A percentile compares a stretch with the other conserved stretches of the same genome.
phyloP scores from a whole-genome alignment of 2,113 vertebrate species.

The Ceuthmochares aereus region DNA sequence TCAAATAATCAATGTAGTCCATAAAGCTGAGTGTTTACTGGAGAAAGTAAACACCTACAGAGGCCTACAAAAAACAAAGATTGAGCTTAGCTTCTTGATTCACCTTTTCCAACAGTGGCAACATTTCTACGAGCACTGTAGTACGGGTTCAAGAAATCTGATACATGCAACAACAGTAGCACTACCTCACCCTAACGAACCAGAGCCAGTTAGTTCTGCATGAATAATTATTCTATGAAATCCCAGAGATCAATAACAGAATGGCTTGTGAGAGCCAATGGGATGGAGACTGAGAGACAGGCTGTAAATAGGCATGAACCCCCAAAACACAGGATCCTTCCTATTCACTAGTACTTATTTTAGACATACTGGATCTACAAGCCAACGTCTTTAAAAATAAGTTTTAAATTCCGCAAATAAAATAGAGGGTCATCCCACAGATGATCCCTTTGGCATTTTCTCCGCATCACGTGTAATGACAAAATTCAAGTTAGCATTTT shows the following conservation, averaged over 20 bases:
- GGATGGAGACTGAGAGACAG: not conserved
- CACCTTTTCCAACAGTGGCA: not conserved
- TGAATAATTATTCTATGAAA: not conserved
- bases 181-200: not conserved
- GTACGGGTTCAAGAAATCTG: not conserved
- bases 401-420: not conserved
- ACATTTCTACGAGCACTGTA: not conserved
- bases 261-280: not conserved
- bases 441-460: not conserved
- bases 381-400: not conserved
- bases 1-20: not conserved
- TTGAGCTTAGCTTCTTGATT: not conserved
- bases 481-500: not conserved
- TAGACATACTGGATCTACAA: not conserved
- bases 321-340: not conserved
- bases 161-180: not conserved
- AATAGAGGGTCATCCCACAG: not conserved
- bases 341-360: not conserved
- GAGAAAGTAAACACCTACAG: not conserved
- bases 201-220: not conserved
- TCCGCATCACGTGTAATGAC: not conserved
- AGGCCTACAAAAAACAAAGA: not conserved
- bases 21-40: not conserved
- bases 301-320: not conserved
- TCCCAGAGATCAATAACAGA: not conserved